Percentiles rank a stretch among this genome's conserved stretches.
phyloP scores from a whole-genome alignment of 2,888 invertebrate species.

The Leptinotarsa peninsularis region DNA sequence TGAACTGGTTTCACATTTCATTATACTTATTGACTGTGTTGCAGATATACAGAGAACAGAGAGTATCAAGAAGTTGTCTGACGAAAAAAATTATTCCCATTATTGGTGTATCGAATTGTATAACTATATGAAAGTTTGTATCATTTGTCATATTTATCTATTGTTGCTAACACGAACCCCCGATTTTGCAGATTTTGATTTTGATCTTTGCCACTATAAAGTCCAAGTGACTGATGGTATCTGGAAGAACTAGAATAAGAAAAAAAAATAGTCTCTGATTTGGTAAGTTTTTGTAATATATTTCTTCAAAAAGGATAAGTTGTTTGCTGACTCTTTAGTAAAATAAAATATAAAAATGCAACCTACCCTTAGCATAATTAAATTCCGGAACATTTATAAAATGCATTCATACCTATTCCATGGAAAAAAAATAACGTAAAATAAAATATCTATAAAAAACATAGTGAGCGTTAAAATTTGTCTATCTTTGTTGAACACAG shows the following conservation, averaged over 20 bases:
- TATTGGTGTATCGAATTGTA: no score
- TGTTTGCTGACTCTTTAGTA: slow-evolving; percentile 13
- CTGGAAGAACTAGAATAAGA: neutral
- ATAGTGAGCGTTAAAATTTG: slow-evolving; percentile 19
- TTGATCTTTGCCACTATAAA: no score
- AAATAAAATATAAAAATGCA: slow-evolving; percentile 12
- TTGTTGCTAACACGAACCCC: no score
- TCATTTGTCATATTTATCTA: no score
- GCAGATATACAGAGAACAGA: no score
- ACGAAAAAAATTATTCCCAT: no score
- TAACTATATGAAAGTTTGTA: no score
- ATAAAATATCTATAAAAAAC: slow-evolving; percentile 21
- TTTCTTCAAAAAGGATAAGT: slow-evolving; percentile 3
- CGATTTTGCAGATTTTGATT: no score
- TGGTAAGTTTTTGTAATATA: slow-evolving; percentile 8
- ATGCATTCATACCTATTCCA: slow-evolving; percentile 16
- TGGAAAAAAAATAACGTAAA: slow-evolving; percentile 5
- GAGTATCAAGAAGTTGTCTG: no score
- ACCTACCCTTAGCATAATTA: neutral
- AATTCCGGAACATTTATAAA: slow-evolving; percentile 24
- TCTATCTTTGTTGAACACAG: slow-evolving; percentile 26
- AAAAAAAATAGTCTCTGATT: neutral
- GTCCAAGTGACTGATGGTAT: no score
- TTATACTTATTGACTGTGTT: no score
- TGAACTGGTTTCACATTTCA: no score